A percentile compares a stretch with the other conserved stretches of the same genome.
phyloP scores from a whole-genome alignment of 2,888 invertebrate species.

The Melipona beecheii region DNA sequence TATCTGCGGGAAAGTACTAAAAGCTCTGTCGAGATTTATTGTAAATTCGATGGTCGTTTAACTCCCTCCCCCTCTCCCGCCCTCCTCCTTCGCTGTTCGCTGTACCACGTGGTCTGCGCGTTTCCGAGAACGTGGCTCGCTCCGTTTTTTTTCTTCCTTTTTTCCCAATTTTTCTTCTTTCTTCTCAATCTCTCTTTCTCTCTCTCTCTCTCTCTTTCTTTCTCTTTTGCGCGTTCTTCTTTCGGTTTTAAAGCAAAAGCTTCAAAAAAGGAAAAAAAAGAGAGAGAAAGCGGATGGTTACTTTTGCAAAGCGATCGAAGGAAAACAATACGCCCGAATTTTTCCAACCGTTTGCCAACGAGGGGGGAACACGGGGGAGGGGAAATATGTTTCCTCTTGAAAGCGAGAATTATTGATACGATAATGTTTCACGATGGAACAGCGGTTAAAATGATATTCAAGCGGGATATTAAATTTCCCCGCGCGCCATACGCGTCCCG shows the following conservation, averaged over 20 bases:
- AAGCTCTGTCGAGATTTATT: conserved; percentile 54
- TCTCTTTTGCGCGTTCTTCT: not conserved
- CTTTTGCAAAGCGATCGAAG: not conserved
- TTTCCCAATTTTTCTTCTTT: not conserved
- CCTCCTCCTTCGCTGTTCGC: too few relatives aligned
- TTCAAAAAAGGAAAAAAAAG: not conserved
- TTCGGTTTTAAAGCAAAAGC: not conserved
- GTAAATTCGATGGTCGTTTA: conserved; percentile 47
- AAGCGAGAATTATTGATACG: conserved; percentile 31
- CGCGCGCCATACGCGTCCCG: not conserved
- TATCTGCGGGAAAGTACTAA: conserved; percentile 48
- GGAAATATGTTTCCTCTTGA: not conserved
- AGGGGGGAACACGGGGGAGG: not conserved
- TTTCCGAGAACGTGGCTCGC: not conserved
- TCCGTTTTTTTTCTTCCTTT: not conserved
- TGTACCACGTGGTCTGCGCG: conserved; percentile 1
- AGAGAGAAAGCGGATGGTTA: not conserved
- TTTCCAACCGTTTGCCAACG: not conserved
- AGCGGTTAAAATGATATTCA: conserved; percentile 14
- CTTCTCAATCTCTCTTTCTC: not conserved
- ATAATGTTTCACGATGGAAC: conserved; percentile 5
- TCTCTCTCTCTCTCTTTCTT: too few relatives aligned
- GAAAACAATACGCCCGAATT: conserved; percentile 10
- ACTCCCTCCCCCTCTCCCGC: conserved; percentile 15
- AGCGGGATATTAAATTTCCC: not conserved